A percentile compares a stretch with the other conserved stretches of the same genome.
Evolutionary conservation across 2,888 invertebrate species (phyloP).

Genomic region (Lepidochrysops patricia): DNA sequence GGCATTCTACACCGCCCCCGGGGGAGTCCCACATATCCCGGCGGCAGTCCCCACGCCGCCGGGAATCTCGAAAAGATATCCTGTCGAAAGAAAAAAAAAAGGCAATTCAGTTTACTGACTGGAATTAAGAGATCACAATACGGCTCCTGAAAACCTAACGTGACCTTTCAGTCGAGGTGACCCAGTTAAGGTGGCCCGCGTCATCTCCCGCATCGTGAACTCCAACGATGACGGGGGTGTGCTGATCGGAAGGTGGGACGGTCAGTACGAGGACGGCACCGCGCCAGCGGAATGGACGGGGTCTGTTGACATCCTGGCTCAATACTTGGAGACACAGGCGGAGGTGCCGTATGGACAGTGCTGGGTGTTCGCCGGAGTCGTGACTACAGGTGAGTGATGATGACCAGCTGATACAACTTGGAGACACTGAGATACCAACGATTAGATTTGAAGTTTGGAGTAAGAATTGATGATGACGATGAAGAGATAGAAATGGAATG

Average conservation of each 20-base stretch:
- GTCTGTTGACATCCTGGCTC: slow-evolving; percentile 82
- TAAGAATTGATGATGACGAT: too few relatives aligned
- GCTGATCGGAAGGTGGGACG: slow-evolving; percentile 82
- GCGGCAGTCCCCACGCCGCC: too few relatives aligned
- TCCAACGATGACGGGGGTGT: slow-evolving; percentile 83
- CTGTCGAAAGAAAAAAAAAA: too few relatives aligned
- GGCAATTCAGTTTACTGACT: too few relatives aligned
- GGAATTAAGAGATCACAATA: too few relatives aligned
- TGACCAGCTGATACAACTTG: neutral
- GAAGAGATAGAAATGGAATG: too few relatives aligned
- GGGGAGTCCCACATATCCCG: too few relatives aligned
- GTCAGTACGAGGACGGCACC: slow-evolving; percentile 81
- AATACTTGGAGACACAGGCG: slow-evolving; percentile 77
- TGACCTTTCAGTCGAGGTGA: slow-evolving; percentile 73
- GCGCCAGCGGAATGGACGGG: slow-evolving; percentile 88
- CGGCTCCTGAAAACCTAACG: neutral
- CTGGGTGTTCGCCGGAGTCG: slow-evolving; percentile 90
- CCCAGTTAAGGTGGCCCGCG: slow-evolving; percentile 79
- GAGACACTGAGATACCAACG: too few relatives aligned
- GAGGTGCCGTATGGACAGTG: slow-evolving; percentile 89
- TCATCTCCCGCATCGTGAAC: slow-evolving; percentile 84
- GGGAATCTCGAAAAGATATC: too few relatives aligned
- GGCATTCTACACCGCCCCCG: too few relatives aligned
- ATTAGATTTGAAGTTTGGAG: too few relatives aligned
- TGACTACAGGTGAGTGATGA: slow-evolving; percentile 78